Conservation (phyloP, 37 sponge, comb jelly and placozoan genomes). For the Bolinopsis microptera region DNA sequence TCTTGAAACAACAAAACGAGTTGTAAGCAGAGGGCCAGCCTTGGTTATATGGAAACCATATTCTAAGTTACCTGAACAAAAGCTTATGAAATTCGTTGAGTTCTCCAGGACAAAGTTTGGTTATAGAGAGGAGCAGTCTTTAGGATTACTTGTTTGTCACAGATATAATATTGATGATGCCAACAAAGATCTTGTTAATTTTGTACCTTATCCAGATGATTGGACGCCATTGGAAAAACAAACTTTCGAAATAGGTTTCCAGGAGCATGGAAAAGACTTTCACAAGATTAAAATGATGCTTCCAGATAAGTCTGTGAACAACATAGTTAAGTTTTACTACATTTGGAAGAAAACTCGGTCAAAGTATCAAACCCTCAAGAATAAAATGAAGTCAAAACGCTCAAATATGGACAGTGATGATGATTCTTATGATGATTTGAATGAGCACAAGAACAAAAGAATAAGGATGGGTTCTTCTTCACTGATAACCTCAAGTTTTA, state of each 20-base stretch:
- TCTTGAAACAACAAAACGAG: neutral
- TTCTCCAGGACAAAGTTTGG: conserved; percentile 46
- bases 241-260: conserved; percentile 55
- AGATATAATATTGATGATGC: conserved; percentile 61
- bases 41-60: conserved; percentile 59
- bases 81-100: conserved; percentile 31
- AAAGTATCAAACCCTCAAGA: conserved; percentile 53
- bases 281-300: conserved; percentile 66
- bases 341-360: conserved; percentile 56
- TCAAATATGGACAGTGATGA: conserved; percentile 64
- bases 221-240: conserved; percentile 58
- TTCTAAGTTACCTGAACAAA: conserved; percentile 35
- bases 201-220: conserved; percentile 63
- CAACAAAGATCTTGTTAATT: conserved; percentile 52
- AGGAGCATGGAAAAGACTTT: conserved; percentile 64
- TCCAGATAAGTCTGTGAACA: conserved; percentile 57
- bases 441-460: conserved; percentile 28
- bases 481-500: conserved; percentile 49
- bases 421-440: conserved; percentile 54
- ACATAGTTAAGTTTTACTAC: conserved; percentile 52
- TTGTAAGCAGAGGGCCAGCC: conserved; percentile 52
- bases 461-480: conserved; percentile 61
- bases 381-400: neutral
- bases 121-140: conserved; percentile 48
- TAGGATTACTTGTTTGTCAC: conserved; percentile 29